Percentiles rank a stretch among this genome's conserved stretches.
Conservation (phyloP, 2,113 vertebrate species). For the Chloroceryle aenea region DNA sequence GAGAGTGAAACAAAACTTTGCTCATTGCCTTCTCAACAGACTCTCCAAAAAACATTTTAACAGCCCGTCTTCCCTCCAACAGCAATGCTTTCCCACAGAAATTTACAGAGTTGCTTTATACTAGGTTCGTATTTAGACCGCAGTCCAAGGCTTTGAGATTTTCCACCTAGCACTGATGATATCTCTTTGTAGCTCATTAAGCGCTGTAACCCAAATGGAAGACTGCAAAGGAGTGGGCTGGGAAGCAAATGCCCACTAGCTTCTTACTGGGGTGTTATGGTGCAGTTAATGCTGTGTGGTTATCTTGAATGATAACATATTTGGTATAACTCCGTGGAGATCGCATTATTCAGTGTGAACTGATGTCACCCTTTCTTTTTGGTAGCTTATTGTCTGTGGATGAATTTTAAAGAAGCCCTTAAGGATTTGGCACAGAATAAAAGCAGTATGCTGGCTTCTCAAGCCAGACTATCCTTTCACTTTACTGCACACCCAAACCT, state of each 20-base stretch:
- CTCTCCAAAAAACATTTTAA: not conserved
- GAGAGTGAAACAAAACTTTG: not conserved
- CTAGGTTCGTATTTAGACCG: not conserved
- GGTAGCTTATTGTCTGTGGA: not conserved
- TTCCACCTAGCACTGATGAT: not conserved
- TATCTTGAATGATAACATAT: not conserved
- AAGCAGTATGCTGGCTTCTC: not conserved
- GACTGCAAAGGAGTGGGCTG: not conserved
- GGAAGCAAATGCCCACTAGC: not conserved
- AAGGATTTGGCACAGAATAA: slow-evolving; percentile 28
- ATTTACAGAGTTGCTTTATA: not conserved
- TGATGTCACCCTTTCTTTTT: not conserved
- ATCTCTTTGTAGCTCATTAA: not conserved
- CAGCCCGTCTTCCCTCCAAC: not conserved
- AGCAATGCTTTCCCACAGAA: not conserved
- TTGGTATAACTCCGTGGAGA: not conserved
- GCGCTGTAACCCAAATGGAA: not conserved
- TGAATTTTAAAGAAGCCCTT: slow-evolving; percentile 37
- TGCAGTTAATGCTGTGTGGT: not conserved
- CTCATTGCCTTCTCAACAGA: not conserved
- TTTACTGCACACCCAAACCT: not conserved
- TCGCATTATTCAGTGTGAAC: not conserved
- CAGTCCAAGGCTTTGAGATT: not conserved
- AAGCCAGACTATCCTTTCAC: not conserved
- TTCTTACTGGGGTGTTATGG: not conserved